These are phyloP conservation scores for Polylopha cassiicola DNA, from an alignment of 2,888 invertebrate species.

Conservation along the genomic window DNA sequence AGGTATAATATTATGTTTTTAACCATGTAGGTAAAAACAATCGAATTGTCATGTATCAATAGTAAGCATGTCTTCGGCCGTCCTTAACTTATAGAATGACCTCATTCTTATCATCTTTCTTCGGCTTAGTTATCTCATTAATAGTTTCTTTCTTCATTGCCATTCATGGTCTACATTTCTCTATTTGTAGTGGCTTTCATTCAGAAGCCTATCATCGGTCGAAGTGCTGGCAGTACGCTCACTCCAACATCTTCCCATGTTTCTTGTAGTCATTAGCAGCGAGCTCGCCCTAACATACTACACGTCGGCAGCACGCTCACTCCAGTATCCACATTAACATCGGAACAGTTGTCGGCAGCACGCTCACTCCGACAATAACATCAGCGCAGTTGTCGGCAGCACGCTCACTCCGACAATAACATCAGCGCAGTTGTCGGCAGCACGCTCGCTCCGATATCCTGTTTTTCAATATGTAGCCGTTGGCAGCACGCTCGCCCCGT, in stretches of 20 bases:
- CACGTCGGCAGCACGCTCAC: neutral
- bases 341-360: too few relatives aligned
- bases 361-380: too few relatives aligned
- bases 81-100: neutral
- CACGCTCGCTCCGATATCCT: neutral
- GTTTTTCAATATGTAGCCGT: too few relatives aligned
- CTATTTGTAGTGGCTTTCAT: neutral
- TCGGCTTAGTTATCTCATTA: too few relatives aligned
- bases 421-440: neutral
- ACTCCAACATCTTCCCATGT: too few relatives aligned
- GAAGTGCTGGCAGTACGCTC: neutral
- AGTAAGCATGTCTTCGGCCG: neutral
- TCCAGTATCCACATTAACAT: too few relatives aligned
- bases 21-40: neutral
- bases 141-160: too few relatives aligned
- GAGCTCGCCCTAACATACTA: neutral
- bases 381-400: neutral
- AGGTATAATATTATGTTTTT: too few relatives aligned
- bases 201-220: neutral
- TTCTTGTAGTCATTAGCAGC: neutral
- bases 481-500: too few relatives aligned
- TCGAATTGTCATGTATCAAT: too few relatives aligned
- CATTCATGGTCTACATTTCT: too few relatives aligned
- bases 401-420: neutral
- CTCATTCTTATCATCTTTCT: conserved; percentile 1